Evolutionary conservation across 2,888 invertebrate species (phyloP).

Genomic region (Suillia variegata): DNA sequence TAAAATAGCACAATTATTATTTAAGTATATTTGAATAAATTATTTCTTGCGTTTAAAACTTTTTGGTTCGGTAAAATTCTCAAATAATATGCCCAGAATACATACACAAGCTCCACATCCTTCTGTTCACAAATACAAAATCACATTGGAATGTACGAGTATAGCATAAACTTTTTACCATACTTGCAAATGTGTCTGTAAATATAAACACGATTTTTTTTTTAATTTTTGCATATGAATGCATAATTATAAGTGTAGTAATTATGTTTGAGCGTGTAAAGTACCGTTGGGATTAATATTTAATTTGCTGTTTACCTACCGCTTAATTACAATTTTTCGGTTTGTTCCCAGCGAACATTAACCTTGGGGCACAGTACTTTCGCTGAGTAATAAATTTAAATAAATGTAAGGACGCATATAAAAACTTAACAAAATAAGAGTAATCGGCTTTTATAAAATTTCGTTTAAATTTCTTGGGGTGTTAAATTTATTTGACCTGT

Average conservation of each 20-base stretch:
- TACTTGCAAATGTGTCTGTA: not conserved
- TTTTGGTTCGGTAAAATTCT: not conserved
- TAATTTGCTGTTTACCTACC: slow-evolving; percentile 41
- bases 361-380: no score
- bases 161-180: not conserved
- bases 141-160: not conserved
- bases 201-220: not conserved
- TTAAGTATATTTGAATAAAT: not conserved
- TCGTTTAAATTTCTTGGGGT: no score
- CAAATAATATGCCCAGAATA: not conserved
- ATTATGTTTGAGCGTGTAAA: slow-evolving; percentile 36
- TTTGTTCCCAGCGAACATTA: slow-evolving; percentile 27
- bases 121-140: not conserved
- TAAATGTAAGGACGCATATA: no score
- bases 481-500: no score
- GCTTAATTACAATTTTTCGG: slow-evolving; percentile 39
- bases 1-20: not conserved
- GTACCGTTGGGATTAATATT: slow-evolving; percentile 38
- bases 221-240: not conserved
- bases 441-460: no score
- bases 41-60: not conserved
- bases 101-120: not conserved
- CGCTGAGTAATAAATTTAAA: no score
- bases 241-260: slow-evolving; percentile 18
- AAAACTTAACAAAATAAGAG: no score